phyloP scores from a whole-genome alignment of 2,113 vertebrate genomes.

The Microtus richardsoni region DNA sequence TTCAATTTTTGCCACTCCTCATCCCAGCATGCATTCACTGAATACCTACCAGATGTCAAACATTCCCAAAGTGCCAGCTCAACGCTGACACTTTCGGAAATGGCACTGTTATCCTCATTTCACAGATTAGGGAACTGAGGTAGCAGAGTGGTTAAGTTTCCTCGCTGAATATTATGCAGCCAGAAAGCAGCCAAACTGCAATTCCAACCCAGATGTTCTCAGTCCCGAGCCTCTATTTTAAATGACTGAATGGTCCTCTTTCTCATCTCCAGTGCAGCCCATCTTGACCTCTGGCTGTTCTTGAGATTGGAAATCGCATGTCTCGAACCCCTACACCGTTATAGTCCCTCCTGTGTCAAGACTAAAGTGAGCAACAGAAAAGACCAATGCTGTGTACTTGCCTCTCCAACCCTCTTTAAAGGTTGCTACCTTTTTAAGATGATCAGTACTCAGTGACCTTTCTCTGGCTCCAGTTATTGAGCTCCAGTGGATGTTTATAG shows the following conservation, averaged over 20 bases:
- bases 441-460: constrained; percentile 59
- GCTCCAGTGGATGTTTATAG: constrained; percentile 70
- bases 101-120: constrained; percentile 21
- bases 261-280: not conserved
- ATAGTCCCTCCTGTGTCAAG: not conserved
- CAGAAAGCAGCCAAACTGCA: constrained; percentile 30
- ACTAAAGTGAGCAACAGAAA: constrained; percentile 43
- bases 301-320: not conserved
- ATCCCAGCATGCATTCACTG: constrained; percentile 16
- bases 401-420: constrained; percentile 32
- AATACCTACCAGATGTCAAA: not conserved
- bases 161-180: not conserved
- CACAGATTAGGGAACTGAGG: constrained; percentile 34
- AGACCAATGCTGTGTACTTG: not conserved
- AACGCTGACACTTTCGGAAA: constrained; percentile 21
- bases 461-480: constrained; percentile 59
- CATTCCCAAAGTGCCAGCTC: constrained; percentile 12
- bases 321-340: not conserved
- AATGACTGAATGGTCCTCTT: constrained; percentile 32
- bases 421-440: constrained; percentile 63
- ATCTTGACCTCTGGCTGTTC: constrained; percentile 36
- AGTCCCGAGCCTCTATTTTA: constrained; percentile 26
- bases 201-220: constrained; percentile 25
- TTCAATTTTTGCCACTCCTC: not conserved
- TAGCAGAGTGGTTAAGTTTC: not conserved